These are phyloP conservation scores for Dendroctonus valens DNA, from an alignment of 1,140 invertebrate species.

Conservation along the genomic window DNA sequence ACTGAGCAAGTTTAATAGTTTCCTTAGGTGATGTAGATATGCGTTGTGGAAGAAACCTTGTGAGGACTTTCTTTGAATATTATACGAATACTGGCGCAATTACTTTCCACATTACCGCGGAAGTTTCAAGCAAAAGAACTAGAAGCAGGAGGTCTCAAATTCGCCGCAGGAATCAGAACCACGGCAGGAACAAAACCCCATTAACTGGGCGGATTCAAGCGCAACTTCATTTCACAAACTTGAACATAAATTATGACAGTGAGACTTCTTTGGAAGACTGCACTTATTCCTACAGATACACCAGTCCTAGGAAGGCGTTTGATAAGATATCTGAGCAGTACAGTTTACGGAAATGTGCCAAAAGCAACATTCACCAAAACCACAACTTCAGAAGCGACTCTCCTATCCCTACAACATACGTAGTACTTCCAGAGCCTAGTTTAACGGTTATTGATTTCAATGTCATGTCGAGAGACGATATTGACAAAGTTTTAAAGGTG, in stretches of 20 bases:
- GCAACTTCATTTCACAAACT: constrained; percentile 59
- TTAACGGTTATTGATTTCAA: constrained; percentile 73
- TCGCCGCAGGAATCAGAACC: constrained; percentile 53
- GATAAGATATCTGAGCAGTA: constrained; percentile 38
- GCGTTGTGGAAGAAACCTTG: constrained; percentile 74
- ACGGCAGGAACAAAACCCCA: constrained; percentile 53
- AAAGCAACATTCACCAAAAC: constrained; percentile 23
- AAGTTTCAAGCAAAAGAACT: constrained; percentile 54
- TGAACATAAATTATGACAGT: constrained; percentile 58
- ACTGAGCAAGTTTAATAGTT: too few relatives aligned
- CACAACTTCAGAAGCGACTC: constrained; percentile 41
- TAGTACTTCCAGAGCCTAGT: constrained; percentile 57
- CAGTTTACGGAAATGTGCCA: constrained; percentile 39
- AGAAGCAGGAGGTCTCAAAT: constrained; percentile 52
- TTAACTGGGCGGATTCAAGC: constrained; percentile 59
- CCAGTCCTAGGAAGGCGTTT: constrained; percentile 35
- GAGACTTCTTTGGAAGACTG: constrained; percentile 52
- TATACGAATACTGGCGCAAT: constrained; percentile 74
- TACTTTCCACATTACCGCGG: constrained; percentile 55
- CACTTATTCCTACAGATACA: constrained; percentile 38
- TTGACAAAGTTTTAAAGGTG: constrained; percentile 35
- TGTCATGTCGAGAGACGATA: constrained; percentile 57
- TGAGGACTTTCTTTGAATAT: constrained; percentile 75
- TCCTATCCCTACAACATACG: constrained; percentile 43
- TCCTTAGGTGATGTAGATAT: constrained; percentile 48